These are phyloP conservation scores for Limosa lapponica DNA, from an alignment of 2,797 vertebrate genomes.

Conservation along the genomic window DNA sequence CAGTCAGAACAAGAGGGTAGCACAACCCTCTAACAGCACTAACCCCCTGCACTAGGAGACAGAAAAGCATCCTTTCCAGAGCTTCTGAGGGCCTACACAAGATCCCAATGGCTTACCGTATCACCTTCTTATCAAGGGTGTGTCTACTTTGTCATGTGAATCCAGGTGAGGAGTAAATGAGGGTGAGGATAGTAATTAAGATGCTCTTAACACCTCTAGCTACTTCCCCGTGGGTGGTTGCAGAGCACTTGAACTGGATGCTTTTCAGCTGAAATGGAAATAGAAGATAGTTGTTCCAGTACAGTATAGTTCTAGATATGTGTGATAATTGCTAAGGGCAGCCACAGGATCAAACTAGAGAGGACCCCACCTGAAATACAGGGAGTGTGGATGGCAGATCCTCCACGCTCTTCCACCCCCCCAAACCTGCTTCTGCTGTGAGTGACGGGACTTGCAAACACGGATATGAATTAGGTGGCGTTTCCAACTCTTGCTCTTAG, in stretches of 20 bases:
- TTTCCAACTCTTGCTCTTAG: not conserved
- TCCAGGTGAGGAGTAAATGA: not conserved
- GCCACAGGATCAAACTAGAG: not conserved
- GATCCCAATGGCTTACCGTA: not conserved
- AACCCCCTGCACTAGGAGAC: not conserved
- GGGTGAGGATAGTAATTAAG: not conserved
- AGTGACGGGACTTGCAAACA: not conserved
- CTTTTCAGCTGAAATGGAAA: not conserved
- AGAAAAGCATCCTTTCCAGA: not conserved
- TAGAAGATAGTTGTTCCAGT: not conserved
- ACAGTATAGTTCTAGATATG: not conserved
- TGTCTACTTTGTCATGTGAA: not conserved
- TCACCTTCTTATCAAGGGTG: not conserved
- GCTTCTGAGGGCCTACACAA: not conserved
- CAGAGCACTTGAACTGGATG: not conserved
- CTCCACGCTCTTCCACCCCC: fast-evolving
- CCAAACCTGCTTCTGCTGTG: not conserved
- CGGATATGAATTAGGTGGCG: fast-evolving
- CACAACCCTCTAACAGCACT: not conserved
- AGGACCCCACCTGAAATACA: too few relatives aligned
- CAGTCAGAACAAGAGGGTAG: not conserved
- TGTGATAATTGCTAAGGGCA: not conserved
- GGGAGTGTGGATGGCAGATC: not conserved
- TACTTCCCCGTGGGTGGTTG: not conserved
- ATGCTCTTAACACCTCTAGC: not conserved